A percentile compares a stretch with the other conserved stretches of the same genome.
Conservation (phyloP, 2,888 invertebrate species). For the Trissoscelio sp. region DNA sequence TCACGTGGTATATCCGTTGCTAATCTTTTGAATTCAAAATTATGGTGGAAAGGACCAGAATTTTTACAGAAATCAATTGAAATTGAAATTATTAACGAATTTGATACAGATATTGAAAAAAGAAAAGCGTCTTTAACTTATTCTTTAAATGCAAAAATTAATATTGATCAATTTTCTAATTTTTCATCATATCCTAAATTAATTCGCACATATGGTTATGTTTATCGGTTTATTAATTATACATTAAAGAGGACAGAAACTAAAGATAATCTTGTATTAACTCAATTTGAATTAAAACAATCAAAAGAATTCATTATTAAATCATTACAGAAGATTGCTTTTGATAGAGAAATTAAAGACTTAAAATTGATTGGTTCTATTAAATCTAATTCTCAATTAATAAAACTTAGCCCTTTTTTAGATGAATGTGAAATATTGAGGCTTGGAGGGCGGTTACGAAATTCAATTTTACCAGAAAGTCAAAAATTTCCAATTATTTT, state of each 20-base stretch:
- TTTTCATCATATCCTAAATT: neutral
- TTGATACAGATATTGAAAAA: neutral
- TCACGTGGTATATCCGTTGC: neutral
- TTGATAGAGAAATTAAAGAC: neutral
- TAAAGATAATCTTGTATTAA: too few species aligned
- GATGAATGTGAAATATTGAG: neutral
- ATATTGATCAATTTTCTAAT: neutral
- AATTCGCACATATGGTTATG: neutral
- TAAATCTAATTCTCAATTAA: neutral
- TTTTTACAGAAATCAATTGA: neutral
- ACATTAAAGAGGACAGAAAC: neutral
- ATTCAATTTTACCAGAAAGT: neutral
- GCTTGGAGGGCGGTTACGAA: neutral
- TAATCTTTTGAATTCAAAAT: neutral
- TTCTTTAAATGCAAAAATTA: neutral
- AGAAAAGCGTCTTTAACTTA: neutral
- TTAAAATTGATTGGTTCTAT: neutral
- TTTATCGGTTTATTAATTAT: neutral
- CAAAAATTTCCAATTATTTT: neutral
- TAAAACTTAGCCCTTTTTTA: neutral
- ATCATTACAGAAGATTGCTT: neutral
- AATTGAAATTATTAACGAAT: neutral
- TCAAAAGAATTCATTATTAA: neutral
- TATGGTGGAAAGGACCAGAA: neutral
- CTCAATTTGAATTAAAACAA: too few species aligned